Conservation (phyloP, 1,140 invertebrate species). For the Sycophila sp. region DNA sequence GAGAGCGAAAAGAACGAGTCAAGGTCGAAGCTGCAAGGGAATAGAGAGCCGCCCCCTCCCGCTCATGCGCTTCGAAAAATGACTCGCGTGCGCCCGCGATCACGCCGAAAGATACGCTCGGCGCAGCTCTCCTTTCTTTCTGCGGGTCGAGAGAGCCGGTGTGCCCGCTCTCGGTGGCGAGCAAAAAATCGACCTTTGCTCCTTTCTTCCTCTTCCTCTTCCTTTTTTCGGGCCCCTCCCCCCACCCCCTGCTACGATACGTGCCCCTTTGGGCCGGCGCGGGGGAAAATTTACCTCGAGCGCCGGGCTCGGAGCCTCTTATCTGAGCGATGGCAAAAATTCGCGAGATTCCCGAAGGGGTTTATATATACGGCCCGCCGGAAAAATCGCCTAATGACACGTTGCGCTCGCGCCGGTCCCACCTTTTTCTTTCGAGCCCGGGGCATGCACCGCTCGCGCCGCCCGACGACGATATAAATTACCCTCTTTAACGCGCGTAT, state of each 20-base stretch:
- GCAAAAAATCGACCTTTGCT: background rate
- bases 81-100: slow-evolving; percentile 9
- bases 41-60: background rate
- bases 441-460: background rate
- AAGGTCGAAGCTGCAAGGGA: background rate
- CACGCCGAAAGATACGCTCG: background rate
- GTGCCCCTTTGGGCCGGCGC: background rate
- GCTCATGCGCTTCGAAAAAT: background rate
- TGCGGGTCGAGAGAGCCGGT: background rate
- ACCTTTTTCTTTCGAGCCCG: too few relatives aligned
- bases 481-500: slow-evolving; percentile 2
- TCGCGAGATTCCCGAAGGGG: background rate
- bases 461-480: background rate
- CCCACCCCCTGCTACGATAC: background rate
- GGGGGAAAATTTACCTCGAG: background rate
- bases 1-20: background rate
- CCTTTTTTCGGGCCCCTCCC: too few relatives aligned
- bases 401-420: background rate
- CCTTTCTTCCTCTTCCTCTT: background rate
- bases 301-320: background rate
- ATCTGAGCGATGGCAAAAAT: background rate
- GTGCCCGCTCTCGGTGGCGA: background rate
- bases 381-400: background rate
- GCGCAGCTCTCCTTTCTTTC: background rate
- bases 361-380: too few relatives aligned